A percentile compares a stretch with the other conserved stretches of the same genome.
These are phyloP conservation scores for Bathynomus jamesi DNA, from an alignment of 1,140 invertebrate genomes.

Conservation along the genomic window DNA sequence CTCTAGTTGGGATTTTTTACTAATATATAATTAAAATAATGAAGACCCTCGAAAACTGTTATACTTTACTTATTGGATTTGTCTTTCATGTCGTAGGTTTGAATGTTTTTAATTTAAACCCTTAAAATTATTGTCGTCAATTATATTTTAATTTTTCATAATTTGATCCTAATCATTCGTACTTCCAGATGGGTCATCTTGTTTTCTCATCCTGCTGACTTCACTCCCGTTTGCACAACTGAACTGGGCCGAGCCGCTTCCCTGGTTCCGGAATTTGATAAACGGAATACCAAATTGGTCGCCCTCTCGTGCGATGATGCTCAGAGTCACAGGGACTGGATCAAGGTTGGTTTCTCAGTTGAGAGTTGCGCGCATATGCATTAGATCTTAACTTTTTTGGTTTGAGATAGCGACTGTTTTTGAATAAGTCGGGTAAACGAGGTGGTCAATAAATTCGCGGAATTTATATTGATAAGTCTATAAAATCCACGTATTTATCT, in stretches of 20 bases:
- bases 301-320: constrained; percentile 83
- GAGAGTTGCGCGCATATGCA: too few species aligned
- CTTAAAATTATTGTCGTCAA: not conserved
- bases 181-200: constrained; percentile 72
- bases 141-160: not conserved
- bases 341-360: constrained; percentile 32
- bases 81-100: too few species aligned
- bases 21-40: too few species aligned
- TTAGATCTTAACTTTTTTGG: too few species aligned
- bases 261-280: constrained; percentile 65
- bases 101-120: too few species aligned
- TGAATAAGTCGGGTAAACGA: too few species aligned
- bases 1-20: too few species aligned
- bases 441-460: too few species aligned
- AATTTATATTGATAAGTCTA: constrained; percentile 13
- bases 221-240: constrained; percentile 90
- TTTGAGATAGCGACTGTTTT: too few species aligned
- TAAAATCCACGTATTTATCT: too few species aligned
- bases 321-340: constrained; percentile 56
- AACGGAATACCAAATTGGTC: constrained; percentile 79
- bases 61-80: too few species aligned
- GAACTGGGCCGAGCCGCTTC: constrained; percentile 73
- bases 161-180: constrained; percentile 17
- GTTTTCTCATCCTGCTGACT: constrained; percentile 88
- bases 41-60: too few species aligned